Percentiles rank a stretch among this genome's conserved stretches.
Evolutionary conservation across 2,797 vertebrate genomes (phyloP).

Genomic region (Arrhamphus sclerolepis): DNA sequence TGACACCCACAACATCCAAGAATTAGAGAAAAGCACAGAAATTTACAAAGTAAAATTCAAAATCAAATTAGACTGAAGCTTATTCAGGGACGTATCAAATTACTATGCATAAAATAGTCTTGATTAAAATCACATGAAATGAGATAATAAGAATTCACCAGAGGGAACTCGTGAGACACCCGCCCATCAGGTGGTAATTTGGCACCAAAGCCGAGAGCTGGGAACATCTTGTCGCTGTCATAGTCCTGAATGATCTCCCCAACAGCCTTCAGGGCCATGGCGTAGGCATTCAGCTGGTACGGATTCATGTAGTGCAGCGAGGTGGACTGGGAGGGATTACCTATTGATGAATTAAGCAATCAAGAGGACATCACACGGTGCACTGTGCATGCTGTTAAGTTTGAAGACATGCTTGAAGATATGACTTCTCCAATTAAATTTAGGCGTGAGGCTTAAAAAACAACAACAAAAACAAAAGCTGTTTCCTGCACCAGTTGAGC

Average conservation of each 20-base stretch:
- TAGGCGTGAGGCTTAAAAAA: too few relatives aligned
- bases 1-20: too few relatives aligned
- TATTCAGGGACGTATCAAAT: too few relatives aligned
- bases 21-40: not conserved
- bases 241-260: constrained; percentile 98
- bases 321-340: constrained; percentile 94
- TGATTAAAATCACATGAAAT: not conserved
- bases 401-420: too few relatives aligned
- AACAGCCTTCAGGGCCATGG: constrained; percentile 92
- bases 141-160: constrained; percentile 78
- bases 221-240: constrained; percentile 97
- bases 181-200: constrained; percentile 92
- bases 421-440: too few relatives aligned
- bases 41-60: not conserved
- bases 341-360: constrained; percentile 50
- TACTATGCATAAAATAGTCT: too few relatives aligned
- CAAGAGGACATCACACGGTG: too few relatives aligned
- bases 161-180: constrained; percentile 93
- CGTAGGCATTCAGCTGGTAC: constrained; percentile 95
- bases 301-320: constrained; percentile 98
- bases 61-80: too few relatives aligned
- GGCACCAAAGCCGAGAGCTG: constrained; percentile 93
- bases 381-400: too few relatives aligned
- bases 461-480: too few relatives aligned
- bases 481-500: too few relatives aligned